Evolutionary conservation across 2,797 vertebrate species (phyloP).

Genomic region (Tamandua tetradactyla): DNA sequence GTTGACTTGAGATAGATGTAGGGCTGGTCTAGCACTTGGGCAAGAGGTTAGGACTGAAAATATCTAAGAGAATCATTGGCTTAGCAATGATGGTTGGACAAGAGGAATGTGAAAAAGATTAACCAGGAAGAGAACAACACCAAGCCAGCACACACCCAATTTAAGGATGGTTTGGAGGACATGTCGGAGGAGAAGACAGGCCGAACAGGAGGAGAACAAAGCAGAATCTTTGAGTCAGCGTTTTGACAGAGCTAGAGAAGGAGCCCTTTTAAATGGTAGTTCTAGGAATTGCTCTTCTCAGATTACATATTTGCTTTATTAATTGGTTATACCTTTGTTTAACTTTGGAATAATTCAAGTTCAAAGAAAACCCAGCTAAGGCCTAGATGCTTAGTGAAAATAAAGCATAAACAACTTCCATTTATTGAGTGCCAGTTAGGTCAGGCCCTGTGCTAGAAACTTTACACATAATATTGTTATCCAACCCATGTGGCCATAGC

Average conservation of each 20-base stretch:
- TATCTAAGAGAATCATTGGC: not conserved
- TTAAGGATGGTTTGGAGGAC: not conserved
- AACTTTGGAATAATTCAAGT: not conserved
- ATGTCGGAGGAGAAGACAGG: not conserved
- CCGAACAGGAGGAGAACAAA: not conserved
- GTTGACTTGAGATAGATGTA: not conserved
- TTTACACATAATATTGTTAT: not conserved
- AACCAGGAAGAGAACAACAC: not conserved
- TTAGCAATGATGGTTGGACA: not conserved
- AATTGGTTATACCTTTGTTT: not conserved
- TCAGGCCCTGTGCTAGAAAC: not conserved
- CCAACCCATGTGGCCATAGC: not conserved
- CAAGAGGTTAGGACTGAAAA: not conserved
- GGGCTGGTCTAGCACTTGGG: not conserved
- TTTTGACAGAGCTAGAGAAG: not conserved
- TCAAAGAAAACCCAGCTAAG: not conserved
- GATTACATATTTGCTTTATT: not conserved
- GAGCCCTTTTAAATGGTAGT: not conserved
- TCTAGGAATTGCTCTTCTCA: not conserved
- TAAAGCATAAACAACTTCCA: not conserved
- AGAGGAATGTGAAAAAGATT: not conserved
- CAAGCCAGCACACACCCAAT: not conserved
- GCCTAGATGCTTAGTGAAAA: not conserved
- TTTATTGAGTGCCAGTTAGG: not conserved
- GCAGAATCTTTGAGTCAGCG: not conserved